phyloP scores from a whole-genome alignment of 2,888 invertebrate species.

The Hyposoter dolosus region DNA sequence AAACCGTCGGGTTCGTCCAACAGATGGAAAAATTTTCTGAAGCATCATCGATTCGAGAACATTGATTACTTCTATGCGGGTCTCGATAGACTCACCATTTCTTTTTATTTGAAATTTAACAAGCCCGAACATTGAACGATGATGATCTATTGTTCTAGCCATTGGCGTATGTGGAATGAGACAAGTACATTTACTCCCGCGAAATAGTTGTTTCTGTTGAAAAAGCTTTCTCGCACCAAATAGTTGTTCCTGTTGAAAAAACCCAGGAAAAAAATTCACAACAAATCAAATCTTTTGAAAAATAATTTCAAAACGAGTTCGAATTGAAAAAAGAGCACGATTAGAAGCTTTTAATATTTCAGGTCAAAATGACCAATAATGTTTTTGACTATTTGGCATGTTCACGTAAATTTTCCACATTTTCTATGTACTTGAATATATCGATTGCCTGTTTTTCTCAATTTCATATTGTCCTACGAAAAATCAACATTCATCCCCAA shows the following conservation, averaged over 20 bases:
- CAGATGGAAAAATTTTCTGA: slow-evolving; percentile 39
- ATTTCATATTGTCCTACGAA: neutral
- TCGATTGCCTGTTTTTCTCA: neutral
- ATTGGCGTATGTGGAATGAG: neutral
- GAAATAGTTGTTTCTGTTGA: too few relatives aligned
- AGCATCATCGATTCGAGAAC: slow-evolving; percentile 46
- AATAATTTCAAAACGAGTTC: too few relatives aligned
- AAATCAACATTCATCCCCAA: neutral
- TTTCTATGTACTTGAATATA: neutral
- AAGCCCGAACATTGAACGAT: neutral
- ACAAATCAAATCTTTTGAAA: too few relatives aligned
- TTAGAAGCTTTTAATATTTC: too few relatives aligned
- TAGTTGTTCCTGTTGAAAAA: too few relatives aligned
- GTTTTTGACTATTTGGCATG: neutral
- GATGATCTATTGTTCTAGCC: neutral
- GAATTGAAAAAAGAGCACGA: too few relatives aligned
- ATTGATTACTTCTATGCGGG: slow-evolving; percentile 36
- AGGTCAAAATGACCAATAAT: neutral
- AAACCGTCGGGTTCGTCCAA: slow-evolving; percentile 9
- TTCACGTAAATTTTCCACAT: neutral
- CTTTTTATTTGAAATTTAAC: slow-evolving; percentile 24
- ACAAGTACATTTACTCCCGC: too few relatives aligned
- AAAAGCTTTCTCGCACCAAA: too few relatives aligned
- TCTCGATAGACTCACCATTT: slow-evolving; percentile 10
- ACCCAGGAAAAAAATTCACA: too few relatives aligned